phyloP scores from a whole-genome alignment of 2,113 vertebrate genomes.

The Herpailurus yagouaroundi region DNA sequence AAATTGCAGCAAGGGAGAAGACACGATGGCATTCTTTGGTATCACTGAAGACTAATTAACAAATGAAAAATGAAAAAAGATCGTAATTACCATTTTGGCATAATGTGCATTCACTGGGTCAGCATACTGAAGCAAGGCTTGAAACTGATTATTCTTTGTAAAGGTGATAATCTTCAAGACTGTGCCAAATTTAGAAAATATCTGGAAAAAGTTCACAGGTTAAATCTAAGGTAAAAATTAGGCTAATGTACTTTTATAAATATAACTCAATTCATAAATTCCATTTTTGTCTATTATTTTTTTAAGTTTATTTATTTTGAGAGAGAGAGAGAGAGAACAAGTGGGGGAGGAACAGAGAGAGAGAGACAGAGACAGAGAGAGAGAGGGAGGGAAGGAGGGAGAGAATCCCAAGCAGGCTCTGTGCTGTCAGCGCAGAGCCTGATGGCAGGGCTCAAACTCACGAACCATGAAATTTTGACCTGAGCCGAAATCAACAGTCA shows the following conservation, averaged over 20 bases:
- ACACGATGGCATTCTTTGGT: background rate
- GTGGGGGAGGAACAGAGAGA: too few relatives aligned
- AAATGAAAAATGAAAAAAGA: background rate
- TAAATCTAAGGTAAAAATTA: slow-evolving; percentile 26
- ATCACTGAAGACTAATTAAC: slow-evolving; percentile 8
- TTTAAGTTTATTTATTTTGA: too few relatives aligned
- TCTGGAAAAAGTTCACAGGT: slow-evolving; percentile 81
- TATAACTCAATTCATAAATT: slow-evolving; percentile 1
- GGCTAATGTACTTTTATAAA: slow-evolving; percentile 24
- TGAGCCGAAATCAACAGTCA: too few relatives aligned
- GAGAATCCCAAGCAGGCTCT: too few relatives aligned
- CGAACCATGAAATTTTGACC: too few relatives aligned
- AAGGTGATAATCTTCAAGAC: slow-evolving; percentile 93
- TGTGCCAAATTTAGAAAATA: slow-evolving; percentile 92
- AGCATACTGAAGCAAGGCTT: slow-evolving; percentile 91
- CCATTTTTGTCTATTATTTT: background rate
- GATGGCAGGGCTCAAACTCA: too few relatives aligned
- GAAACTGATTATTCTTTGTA: slow-evolving; percentile 90
- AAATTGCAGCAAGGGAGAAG: background rate
- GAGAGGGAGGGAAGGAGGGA: too few relatives aligned
- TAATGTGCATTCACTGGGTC: slow-evolving; percentile 87
- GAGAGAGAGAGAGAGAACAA: too few relatives aligned
- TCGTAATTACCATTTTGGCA: slow-evolving; percentile 91
- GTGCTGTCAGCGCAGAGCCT: too few relatives aligned
- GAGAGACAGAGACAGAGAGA: too few relatives aligned